These are phyloP conservation scores for Oryzias sinensis DNA, from an alignment of 2,797 vertebrate species.

Conservation along the genomic window DNA sequence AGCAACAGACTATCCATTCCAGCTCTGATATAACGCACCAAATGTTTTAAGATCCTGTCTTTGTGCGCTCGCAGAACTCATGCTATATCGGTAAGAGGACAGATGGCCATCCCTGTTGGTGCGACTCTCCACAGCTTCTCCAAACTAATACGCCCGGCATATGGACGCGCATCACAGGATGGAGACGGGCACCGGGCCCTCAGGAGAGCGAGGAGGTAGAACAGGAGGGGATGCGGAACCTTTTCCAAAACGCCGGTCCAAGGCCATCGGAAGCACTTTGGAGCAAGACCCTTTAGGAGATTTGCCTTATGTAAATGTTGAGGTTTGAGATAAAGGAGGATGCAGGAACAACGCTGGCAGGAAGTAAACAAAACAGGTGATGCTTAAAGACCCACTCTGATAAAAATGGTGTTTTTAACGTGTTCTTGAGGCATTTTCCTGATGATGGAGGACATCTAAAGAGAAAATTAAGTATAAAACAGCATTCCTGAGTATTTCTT, in stretches of 20 bases:
- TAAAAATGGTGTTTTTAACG: too few relatives aligned
- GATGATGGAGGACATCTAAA: too few relatives aligned
- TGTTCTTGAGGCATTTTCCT: too few relatives aligned
- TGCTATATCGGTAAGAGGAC: constrained; percentile 67
- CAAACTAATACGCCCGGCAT: constrained; percentile 68
- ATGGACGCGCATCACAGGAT: constrained; percentile 64
- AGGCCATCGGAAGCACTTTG: constrained; percentile 34
- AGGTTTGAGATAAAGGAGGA: background rate
- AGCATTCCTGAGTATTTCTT: too few relatives aligned
- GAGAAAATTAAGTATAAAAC: too few relatives aligned
- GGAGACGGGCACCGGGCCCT: constrained; percentile 61
- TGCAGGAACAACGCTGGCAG: constrained; percentile 1
- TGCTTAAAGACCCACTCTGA: background rate
- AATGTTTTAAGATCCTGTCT: constrained; percentile 52
- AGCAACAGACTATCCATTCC: constrained; percentile 32
- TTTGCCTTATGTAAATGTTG: constrained; percentile 48
- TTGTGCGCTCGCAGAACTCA: constrained; percentile 38
- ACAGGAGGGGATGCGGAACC: constrained; percentile 35
- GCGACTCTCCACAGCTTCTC: constrained; percentile 63
- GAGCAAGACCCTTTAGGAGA: constrained; percentile 48
- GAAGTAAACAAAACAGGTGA: constrained; percentile 15
- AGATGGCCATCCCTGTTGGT: constrained; percentile 74
- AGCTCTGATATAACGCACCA: constrained; percentile 40
- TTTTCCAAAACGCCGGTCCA: constrained; percentile 29
- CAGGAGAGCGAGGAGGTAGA: constrained; percentile 61